Conservation (phyloP, 2,797 vertebrate species). For the Serranus cabrilla region DNA sequence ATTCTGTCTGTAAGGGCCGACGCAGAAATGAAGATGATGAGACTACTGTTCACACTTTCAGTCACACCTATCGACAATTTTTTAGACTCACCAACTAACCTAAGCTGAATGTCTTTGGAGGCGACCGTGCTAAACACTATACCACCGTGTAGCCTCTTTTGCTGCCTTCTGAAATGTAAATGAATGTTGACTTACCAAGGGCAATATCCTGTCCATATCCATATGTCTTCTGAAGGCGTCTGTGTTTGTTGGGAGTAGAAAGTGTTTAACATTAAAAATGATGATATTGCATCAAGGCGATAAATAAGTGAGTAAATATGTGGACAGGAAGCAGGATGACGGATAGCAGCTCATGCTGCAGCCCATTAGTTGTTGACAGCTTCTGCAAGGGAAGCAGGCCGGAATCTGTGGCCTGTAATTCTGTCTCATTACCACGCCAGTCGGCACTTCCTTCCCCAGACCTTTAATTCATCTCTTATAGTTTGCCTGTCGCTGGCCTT, state of each 20-base stretch:
- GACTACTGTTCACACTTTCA: too few species aligned
- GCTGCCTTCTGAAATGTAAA: conserved; percentile 22
- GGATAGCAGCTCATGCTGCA: conserved; percentile 81
- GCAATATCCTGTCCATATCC: conserved; percentile 30
- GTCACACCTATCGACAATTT: too few species aligned
- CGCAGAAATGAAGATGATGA: too few species aligned
- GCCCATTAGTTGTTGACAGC: conserved; percentile 89
- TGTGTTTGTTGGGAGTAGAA: conserved; percentile 49
- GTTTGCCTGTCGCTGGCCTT: conserved; percentile 92
- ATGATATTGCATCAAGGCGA: conserved; percentile 86
- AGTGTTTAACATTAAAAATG: conserved; percentile 83
- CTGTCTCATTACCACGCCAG: conserved; percentile 91
- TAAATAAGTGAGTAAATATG: conserved; percentile 89
- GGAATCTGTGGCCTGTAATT: conserved; percentile 88
- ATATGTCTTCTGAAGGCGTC: conserved; percentile 43
- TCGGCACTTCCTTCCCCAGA: conserved; percentile 87
- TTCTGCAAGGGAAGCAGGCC: conserved; percentile 82
- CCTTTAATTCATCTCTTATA: conserved; percentile 97
- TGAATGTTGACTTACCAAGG: conserved; percentile 33
- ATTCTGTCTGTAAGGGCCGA: too few species aligned
- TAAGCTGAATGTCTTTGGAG: too few species aligned
- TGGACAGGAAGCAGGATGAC: conserved; percentile 85
- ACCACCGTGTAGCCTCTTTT: too few species aligned
- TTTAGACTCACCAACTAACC: too few species aligned
- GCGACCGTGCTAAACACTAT: too few species aligned